A percentile compares a stretch with the other conserved stretches of the same genome.
Evolutionary conservation across 2,888 invertebrate genomes (phyloP).

Genomic region (Agriopis marginaria): DNA sequence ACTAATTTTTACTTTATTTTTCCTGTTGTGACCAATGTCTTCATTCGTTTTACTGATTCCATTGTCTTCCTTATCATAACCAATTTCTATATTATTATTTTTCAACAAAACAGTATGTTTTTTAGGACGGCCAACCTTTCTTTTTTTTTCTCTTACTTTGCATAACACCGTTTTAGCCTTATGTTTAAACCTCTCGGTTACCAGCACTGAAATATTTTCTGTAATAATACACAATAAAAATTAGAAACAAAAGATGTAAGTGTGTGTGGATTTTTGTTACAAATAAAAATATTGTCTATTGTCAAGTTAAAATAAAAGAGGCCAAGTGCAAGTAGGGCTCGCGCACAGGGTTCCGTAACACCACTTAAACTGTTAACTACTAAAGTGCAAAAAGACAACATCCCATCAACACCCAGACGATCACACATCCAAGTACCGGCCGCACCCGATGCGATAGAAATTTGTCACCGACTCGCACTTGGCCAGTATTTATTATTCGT

Average conservation of each 20-base stretch:
- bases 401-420: too few species aligned
- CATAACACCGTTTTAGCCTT: not conserved
- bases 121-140: not conserved
- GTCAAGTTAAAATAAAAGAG: too few species aligned
- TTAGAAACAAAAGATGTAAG: not conserved
- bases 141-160: not conserved
- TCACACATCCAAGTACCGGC: too few species aligned
- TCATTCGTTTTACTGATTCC: not conserved
- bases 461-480: too few species aligned
- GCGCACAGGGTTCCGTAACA: too few species aligned
- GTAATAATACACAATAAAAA: not conserved
- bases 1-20: not conserved
- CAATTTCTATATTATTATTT: not conserved
- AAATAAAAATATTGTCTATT: too few species aligned
- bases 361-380: too few species aligned
- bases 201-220: not conserved
- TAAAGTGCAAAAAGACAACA: too few species aligned
- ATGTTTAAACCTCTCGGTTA: not conserved
- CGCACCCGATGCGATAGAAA: too few species aligned
- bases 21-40: not conserved
- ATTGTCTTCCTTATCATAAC: not conserved
- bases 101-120: constrained; percentile 1
- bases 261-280: too few species aligned
- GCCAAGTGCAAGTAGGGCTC: too few species aligned
- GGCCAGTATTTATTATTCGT: too few species aligned